Evolutionary conservation across 2,113 vertebrate species (phyloP), one percentile per base, ranked within the genome.

Genomic region (Chiloscyllium plagiosum): DNA sequence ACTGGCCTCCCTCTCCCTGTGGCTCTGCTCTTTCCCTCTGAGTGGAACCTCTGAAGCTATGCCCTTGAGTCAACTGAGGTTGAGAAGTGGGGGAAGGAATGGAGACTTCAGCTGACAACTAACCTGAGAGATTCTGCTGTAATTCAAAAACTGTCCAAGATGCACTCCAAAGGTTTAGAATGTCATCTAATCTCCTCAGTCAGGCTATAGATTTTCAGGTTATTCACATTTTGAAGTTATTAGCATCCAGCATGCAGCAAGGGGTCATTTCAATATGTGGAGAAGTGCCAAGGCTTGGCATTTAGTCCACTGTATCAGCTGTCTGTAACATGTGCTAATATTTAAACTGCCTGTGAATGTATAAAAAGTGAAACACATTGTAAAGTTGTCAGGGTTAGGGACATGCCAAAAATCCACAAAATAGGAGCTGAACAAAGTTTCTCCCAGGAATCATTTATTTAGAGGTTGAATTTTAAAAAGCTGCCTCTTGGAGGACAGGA

Each of bases 381-480:
- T 52, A 95, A 72, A 95, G 20, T 47, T 70, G 69, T 72, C 94
- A 72, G 94, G 37, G 12, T 95, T 15, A 70, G 42, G 68, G 42
- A 52, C 29, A 42, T 95, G 94, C 94, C 65, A 95, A 70, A 94
- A 95, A 52, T 72, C n/a, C 13, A 52, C 69, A 76, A 72, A 95
- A 2, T 72, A 72, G 94, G 94, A 76, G 47, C 42, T 90, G 26
- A 20, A 72, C 10, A 52, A 52, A 4, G 3, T 72, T 72, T 95
- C 37, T 95, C 33, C 37, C 29, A 69, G 94, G 20, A 95, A 95
- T 95, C 12, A 52, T 95, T 95, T 76, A 6, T 33, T 33, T 70
- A 1, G 94, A 72, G 33, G 42, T 17, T 26, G 24, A 95, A 50
- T 95, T 66, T 19, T 37, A 66, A 93, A 68, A 20, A 93, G 89